Evolutionary conservation across 1,140 invertebrate genomes (phyloP).

Genomic region (Phenacoccus solenopsis): DNA sequence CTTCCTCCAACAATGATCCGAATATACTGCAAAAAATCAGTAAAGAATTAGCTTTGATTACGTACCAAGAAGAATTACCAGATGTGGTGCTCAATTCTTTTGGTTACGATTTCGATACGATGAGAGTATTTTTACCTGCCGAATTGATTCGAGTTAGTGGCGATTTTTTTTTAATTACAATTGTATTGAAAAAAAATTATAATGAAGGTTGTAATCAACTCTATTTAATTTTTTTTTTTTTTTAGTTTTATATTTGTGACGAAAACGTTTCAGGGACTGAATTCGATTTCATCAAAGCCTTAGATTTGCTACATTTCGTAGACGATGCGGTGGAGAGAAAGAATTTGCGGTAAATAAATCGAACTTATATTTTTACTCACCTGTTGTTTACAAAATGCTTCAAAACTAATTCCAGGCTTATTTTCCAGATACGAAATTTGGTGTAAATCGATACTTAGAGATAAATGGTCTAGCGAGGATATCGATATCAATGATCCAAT

Average conservation of each 20-base stretch:
- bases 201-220: too few relatives aligned
- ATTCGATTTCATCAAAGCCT: conserved; percentile 62
- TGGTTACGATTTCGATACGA: conserved; percentile 52
- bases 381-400: too few relatives aligned
- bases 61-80: conserved; percentile 58
- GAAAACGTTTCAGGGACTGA: conserved; percentile 53
- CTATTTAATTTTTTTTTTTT: conserved; percentile 18
- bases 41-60: conserved; percentile 44
- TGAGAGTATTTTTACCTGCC: conserved; percentile 51
- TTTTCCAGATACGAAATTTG: conserved; percentile 45
- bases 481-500: conserved; percentile 12
- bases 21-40: conserved; percentile 18
- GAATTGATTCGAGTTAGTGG: conserved; percentile 54
- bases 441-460: conserved; percentile 55
- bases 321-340: conserved; percentile 43
- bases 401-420: too few relatives aligned
- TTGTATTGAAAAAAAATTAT: too few relatives aligned
- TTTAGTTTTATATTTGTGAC: conserved; percentile 40
- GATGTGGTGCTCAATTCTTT: conserved; percentile 47
- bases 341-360: conserved; percentile 36
- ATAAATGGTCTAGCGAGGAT: conserved; percentile 45
- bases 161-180: conserved; percentile 9
- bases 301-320: conserved; percentile 53
- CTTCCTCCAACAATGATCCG: conserved; percentile 27
- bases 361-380: too few relatives aligned